Conservation (phyloP, 2,888 invertebrate genomes). For the Conus canariensis region DNA sequence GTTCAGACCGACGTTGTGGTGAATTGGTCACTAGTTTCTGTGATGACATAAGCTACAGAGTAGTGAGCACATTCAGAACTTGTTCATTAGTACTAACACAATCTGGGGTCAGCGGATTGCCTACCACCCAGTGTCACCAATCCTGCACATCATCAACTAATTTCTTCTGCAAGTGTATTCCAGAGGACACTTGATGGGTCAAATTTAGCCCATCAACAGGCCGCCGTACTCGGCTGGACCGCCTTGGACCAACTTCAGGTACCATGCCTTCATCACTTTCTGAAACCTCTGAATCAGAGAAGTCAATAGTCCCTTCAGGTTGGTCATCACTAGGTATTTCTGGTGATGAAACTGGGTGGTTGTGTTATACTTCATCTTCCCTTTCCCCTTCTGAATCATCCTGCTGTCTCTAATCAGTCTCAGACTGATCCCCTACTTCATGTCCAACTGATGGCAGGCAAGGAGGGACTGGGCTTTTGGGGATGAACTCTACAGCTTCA, state of each 20-base stretch:
- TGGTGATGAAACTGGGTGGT: no score
- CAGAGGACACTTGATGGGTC: no score
- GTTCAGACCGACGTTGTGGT: neutral
- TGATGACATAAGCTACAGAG: neutral
- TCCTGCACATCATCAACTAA: no score
- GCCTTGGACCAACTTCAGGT: neutral
- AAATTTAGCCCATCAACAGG: no score
- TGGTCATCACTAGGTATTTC: neutral
- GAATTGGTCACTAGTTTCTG: neutral
- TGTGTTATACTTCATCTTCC: neutral
- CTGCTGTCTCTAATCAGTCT: neutral
- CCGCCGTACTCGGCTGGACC: neutral
- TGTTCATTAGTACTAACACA: neutral
- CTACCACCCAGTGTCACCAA: no score
- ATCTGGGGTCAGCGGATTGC: neutral
- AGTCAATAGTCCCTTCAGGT: neutral
- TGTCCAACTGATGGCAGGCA: no score
- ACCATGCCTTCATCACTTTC: slow-evolving; percentile 25
- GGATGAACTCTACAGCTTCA: no score
- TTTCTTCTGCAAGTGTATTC: no score
- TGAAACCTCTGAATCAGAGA: neutral
- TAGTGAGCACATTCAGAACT: neutral
- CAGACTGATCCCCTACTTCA: neutral
- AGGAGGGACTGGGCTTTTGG: no score
- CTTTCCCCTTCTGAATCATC: neutral